Evolutionary conservation across 2,888 invertebrate species (phyloP).

Genomic region (Unio pictorum): DNA sequence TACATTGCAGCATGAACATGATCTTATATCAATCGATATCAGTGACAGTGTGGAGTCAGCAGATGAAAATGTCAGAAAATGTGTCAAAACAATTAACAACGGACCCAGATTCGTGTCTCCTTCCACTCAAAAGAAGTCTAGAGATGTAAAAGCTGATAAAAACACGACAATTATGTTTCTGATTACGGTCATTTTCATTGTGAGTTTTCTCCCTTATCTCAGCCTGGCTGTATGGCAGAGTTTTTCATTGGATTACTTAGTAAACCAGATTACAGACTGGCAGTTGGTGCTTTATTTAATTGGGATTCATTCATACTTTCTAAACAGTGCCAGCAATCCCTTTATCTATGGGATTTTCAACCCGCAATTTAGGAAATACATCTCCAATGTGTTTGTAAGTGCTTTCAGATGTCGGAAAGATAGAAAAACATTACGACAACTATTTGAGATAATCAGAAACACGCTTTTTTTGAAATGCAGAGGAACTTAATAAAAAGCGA

Average conservation of each 20-base stretch:
- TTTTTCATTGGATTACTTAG: slow-evolving; percentile 14
- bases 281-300: slow-evolving; percentile 19
- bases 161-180: slow-evolving; percentile 37
- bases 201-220: slow-evolving; percentile 18
- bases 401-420: too few relatives aligned
- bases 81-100: too few relatives aligned
- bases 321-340: slow-evolving; percentile 25
- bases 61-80: too few relatives aligned
- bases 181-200: slow-evolving; percentile 21
- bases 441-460: too few relatives aligned
- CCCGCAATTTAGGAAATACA: slow-evolving; percentile 19
- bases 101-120: too few relatives aligned
- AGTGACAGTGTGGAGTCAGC: too few relatives aligned
- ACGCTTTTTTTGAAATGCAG: too few relatives aligned
- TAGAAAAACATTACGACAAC: too few relatives aligned
- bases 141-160: slow-evolving; percentile 26
- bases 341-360: slow-evolving; percentile 31
- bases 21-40: too few relatives aligned
- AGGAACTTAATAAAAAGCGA: too few relatives aligned
- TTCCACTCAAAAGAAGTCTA: too few relatives aligned
- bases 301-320: slow-evolving; percentile 19
- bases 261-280: slow-evolving; percentile 11
- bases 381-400: not conserved
- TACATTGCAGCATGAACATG: too few relatives aligned
- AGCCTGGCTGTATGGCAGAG: slow-evolving; percentile 13